These are phyloP conservation scores for Atrina japonica DNA, from an alignment of 2,888 invertebrate genomes.

Conservation along the genomic window DNA sequence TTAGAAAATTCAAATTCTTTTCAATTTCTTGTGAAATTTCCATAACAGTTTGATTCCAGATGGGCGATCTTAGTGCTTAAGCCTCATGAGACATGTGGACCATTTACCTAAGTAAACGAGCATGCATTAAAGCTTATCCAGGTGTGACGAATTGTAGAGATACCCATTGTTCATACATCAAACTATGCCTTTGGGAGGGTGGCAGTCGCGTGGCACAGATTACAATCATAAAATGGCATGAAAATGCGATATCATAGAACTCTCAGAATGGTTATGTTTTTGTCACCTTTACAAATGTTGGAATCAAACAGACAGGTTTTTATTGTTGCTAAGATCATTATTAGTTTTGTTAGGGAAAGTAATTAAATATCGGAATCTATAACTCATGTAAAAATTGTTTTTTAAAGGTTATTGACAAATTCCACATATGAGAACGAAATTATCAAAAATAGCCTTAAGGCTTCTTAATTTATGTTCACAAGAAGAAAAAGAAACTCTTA, in stretches of 20 bases:
- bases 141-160: constrained; percentile 22
- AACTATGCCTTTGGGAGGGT: background rate
- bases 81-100: background rate
- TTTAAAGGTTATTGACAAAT: too few species aligned
- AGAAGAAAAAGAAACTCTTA: too few species aligned
- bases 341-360: constrained; percentile 1
- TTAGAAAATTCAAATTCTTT: too few species aligned
- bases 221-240: constrained; percentile 22
- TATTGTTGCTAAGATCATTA: background rate
- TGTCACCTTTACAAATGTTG: constrained; percentile 29
- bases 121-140: constrained; percentile 33
- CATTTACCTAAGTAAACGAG: constrained; percentile 38
- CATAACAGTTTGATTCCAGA: constrained; percentile 16
- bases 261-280: constrained; percentile 36
- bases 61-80: constrained; percentile 2
- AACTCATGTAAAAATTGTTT: too few species aligned
- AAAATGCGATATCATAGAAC: constrained; percentile 36
- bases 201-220: constrained; percentile 24
- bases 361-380: background rate
- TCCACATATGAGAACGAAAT: background rate
- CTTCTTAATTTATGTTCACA: too few species aligned
- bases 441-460: background rate
- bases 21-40: too few species aligned
- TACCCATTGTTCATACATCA: constrained; percentile 22
- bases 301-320: background rate